Base-by-base conservation (phyloP, 2,888 invertebrate species). In the Ennomos fuscantarius region DNA sequence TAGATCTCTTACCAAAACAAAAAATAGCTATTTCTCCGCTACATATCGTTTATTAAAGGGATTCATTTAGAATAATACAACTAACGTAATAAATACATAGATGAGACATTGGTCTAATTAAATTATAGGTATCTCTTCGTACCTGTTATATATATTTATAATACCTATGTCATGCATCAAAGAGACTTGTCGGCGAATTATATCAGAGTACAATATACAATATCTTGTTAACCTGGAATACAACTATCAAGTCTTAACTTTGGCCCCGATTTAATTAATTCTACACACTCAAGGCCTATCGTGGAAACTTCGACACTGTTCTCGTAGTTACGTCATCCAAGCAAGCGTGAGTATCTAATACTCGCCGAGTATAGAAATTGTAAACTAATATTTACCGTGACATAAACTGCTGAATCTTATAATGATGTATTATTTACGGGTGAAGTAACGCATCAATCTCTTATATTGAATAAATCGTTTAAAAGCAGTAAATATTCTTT, bases 381-480 rank as follows among this genome's bases (percentile, higher is more conserved):
- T 60, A 57, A 55, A 63, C 40, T n/a, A 31, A 40, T 40, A 48
- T 40, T 39, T 24, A 39, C 31, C 12, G 11, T 8, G 9, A 39
- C 8, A 0, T 31, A 12, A 24, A 24, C 6, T 1, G 24, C 24
- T 24, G 24, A 24, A 24, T 1, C 24, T 6, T n/a, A n/a, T n/a
- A n/a, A n/a, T n/a, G n/a, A n/a, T n/a, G n/a, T n/a, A n/a, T n/a
- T n/a, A n/a, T n/a, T n/a, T n/a, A n/a, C n/a, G n/a, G 8, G 1
- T 2, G 11, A 33, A 40, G 31, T 9, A 40, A 10, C 50, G 35
- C 61, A 61, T 62, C 66, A 66, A 60, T 67, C 61, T 61, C 57
- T 65, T 60, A 41, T 66, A 24, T 24, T 24, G 24, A 24, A 24
- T 6, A 24, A 24, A 15, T 69, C 67, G 72, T 73, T 68, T 9